A percentile compares a stretch with the other conserved stretches of the same genome.
These are phyloP conservation scores for Drosophila fulvimacula DNA, from an alignment of 2,888 invertebrate species.

Conservation along the genomic window DNA sequence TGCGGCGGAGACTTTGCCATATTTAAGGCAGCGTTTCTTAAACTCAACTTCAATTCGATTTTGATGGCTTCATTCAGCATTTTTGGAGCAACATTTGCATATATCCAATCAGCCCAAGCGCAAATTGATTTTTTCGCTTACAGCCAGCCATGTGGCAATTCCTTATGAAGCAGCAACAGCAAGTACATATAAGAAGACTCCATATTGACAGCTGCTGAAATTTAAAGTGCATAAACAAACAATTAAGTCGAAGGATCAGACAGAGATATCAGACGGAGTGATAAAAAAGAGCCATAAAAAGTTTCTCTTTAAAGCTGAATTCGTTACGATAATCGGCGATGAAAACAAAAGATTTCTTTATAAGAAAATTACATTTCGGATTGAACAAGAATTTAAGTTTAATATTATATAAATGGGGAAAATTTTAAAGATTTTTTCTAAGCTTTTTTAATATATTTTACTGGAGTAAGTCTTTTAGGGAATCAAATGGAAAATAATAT, in stretches of 20 bases:
- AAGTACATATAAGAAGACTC: constrained; percentile 11
- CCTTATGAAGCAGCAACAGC: constrained; percentile 28
- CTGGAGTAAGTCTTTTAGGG: too few relatives aligned
- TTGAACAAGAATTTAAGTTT: not conserved
- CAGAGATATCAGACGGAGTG: not conserved
- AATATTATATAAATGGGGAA: too few relatives aligned
- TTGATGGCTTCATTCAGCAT: constrained; percentile 69
- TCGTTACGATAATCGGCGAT: not conserved
- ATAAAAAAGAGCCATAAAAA: not conserved
- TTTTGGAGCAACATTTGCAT: constrained; percentile 46
- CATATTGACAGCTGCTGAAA: constrained; percentile 29
- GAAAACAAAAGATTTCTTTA: not conserved
- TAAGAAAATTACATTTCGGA: not conserved
- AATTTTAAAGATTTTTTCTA: not conserved
- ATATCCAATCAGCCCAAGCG: constrained; percentile 48
- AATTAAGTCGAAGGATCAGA: constrained; percentile 5
- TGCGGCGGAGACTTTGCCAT: constrained; percentile 22
- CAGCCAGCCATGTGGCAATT: constrained; percentile 25
- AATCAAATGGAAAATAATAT: too few relatives aligned
- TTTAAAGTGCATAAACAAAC: constrained; percentile 15
- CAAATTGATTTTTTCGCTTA: constrained; percentile 27
- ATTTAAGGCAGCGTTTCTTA: constrained; percentile 6
- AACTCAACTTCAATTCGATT: constrained; percentile 36
- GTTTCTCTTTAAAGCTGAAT: not conserved
- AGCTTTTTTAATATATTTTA: too few relatives aligned